These are phyloP conservation scores for Colaptes auratus DNA, from an alignment of 2,113 vertebrate species.

Conservation along the genomic window DNA sequence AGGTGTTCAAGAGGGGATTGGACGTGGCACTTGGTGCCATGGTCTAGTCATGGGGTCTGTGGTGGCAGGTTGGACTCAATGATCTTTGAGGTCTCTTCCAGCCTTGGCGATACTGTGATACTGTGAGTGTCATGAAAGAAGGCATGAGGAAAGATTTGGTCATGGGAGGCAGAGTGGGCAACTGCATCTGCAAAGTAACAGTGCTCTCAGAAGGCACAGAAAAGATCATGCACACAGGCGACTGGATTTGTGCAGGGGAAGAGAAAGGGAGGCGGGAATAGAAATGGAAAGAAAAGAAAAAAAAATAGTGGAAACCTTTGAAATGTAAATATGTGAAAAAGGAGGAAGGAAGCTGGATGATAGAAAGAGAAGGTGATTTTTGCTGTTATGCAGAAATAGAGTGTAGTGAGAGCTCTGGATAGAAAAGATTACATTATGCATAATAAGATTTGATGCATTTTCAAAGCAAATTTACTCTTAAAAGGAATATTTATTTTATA, in stretches of 20 bases:
- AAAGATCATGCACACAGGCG: not conserved
- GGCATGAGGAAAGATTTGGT: not conserved
- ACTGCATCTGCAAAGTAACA: not conserved
- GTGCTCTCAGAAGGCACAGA: not conserved
- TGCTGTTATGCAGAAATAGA: not conserved
- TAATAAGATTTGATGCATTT: not conserved
- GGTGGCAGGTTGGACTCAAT: no score
- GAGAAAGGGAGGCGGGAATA: not conserved
- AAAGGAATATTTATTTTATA: not conserved
- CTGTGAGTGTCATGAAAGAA: not conserved
- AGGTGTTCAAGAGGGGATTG: no score
- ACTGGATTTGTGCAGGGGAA: not conserved
- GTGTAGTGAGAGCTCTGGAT: not conserved
- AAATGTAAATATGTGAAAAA: conserved; percentile 26
- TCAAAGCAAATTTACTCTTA: not conserved
- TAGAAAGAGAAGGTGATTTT: not conserved
- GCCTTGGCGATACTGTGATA: no score
- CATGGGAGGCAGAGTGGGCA: not conserved
- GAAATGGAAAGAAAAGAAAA: not conserved
- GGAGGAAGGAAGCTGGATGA: not conserved
- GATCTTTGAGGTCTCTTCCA: no score
- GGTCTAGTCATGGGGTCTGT: no score
- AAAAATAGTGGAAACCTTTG: conserved; percentile 11
- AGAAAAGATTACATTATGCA: conserved; percentile 1
- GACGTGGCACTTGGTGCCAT: no score